These are phyloP conservation scores for Taeniopygia guttata DNA, from an alignment of 2,797 vertebrate genomes.

Conservation along the genomic window DNA sequence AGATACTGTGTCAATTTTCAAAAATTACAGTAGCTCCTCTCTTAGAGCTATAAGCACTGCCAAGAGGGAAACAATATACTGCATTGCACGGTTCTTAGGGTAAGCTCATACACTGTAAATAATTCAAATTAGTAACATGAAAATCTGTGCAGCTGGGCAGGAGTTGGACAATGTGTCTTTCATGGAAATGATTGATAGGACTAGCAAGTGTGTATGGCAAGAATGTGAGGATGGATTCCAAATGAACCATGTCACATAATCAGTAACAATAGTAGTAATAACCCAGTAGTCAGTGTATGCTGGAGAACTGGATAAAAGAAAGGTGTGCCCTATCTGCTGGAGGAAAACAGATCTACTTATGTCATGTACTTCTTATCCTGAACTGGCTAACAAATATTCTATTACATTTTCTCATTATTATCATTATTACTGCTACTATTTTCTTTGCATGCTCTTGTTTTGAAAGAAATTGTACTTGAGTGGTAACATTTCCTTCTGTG, in stretches of 20 bases:
- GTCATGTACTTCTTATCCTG: background rate
- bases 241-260: background rate
- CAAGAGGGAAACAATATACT: constrained; percentile 21
- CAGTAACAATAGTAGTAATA: background rate
- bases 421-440: background rate
- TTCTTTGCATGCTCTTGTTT: background rate
- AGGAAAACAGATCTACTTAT: background rate
- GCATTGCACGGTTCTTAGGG: background rate
- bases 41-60: background rate
- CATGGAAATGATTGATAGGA: constrained; percentile 37
- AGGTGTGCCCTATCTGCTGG: background rate
- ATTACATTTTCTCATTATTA: background rate
- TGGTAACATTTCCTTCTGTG: background rate
- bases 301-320: constrained; percentile 20
- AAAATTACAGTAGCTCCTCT: background rate
- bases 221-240: constrained; percentile 38
- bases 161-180: constrained; percentile 54
- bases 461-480: background rate
- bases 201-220: background rate
- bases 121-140: constrained; percentile 38
- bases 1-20: constrained; percentile 15
- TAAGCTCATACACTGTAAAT: background rate
- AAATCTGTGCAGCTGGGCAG: constrained; percentile 9
- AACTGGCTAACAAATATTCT: background rate
- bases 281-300: background rate